Evolutionary conservation across 2,113 vertebrate genomes (phyloP), one percentile per base, ranked within the genome.

Genomic region (Pelecanoides urinatrix): DNA sequence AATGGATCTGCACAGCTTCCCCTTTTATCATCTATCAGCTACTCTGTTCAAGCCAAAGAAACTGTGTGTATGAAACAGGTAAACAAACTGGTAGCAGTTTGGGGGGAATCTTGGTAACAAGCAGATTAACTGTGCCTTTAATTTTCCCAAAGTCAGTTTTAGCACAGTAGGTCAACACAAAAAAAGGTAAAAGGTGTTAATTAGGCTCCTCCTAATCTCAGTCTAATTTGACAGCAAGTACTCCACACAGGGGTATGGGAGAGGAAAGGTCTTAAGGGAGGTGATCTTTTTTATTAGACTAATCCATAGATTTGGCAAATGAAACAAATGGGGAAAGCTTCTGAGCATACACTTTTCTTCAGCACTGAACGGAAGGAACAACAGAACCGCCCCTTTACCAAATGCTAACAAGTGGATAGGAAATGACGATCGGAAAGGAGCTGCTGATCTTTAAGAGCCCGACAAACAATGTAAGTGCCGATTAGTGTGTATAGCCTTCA

Each of bases 371-470:
- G 42, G 88, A 91, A 92, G 71, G 65, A 92, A 52, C 50, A 40
- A 8, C 50, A 81, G 82, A 80, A 63, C 62, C 7, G 2, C 77
- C 80, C 38, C 40, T 74, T 74, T 6, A 63, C 12, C n/a, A 19
- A 73, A 44, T 0, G 34, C 80, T 42, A 91, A 62, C 53, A 52
- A 92, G 66, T 0, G 36, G 38, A 29, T 49, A 94, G 88, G 86
- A 96, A 96, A 87, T 2, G 7, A 17, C 61, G 11, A 0, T 65
- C 6, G 11, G 88, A 72, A 96, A 94, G 94, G 79, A 84, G 76
- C 66, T 62, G 65, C 36, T 47, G 94, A 18, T 65, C 70, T 38
- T 74, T 10, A 38, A 76, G 70, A 75, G 61, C 2, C 88, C 2
- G 5, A 49, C 47, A 84, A 95, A 93, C 78, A 92, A 75, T 44